A percentile compares a stretch with the other conserved stretches of the same genome.
Evolutionary conservation across 2,113 vertebrate species (phyloP).

Genomic region (Phalacrocorax aristotelis): DNA sequence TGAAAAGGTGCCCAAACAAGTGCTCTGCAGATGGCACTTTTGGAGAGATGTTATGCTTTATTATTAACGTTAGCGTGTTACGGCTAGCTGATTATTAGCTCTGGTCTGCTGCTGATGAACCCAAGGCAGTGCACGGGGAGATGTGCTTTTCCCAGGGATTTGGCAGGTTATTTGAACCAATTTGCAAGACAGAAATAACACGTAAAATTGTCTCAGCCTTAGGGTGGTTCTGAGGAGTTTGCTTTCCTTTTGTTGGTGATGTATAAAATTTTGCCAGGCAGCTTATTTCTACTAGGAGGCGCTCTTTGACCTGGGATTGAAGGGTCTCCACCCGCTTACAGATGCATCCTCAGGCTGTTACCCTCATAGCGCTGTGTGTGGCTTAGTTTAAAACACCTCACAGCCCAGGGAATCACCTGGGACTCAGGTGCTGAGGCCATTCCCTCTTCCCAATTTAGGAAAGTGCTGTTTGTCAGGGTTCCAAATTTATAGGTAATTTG

Average conservation of each 20-base stretch:
- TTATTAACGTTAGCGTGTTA: not conserved
- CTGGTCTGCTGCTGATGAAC: fast-evolving
- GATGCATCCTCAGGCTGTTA: not conserved
- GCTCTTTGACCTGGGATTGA: not conserved
- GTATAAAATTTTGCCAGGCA: not conserved
- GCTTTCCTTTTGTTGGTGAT: not conserved
- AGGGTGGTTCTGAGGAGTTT: not conserved
- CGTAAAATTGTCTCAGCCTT: not conserved
- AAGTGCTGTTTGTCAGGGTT: not conserved
- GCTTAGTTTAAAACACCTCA: not conserved
- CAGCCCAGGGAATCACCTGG: not conserved
- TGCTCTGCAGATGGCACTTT: not conserved
- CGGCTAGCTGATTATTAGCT: not conserved
- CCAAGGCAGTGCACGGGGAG: not conserved
- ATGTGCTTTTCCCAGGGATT: not conserved
- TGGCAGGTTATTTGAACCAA: not conserved
- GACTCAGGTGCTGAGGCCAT: not conserved
- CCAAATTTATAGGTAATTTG: not conserved
- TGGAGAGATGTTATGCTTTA: not conserved
- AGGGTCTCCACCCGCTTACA: not conserved
- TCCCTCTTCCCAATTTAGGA: not conserved
- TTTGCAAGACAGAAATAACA: not conserved
- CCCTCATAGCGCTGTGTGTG: fast-evolving
- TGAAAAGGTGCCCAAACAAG: too few relatives aligned
- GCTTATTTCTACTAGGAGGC: not conserved